These are phyloP conservation scores for Paralichthys olivaceus DNA, from an alignment of 2,113 vertebrate species.

Conservation along the genomic window DNA sequence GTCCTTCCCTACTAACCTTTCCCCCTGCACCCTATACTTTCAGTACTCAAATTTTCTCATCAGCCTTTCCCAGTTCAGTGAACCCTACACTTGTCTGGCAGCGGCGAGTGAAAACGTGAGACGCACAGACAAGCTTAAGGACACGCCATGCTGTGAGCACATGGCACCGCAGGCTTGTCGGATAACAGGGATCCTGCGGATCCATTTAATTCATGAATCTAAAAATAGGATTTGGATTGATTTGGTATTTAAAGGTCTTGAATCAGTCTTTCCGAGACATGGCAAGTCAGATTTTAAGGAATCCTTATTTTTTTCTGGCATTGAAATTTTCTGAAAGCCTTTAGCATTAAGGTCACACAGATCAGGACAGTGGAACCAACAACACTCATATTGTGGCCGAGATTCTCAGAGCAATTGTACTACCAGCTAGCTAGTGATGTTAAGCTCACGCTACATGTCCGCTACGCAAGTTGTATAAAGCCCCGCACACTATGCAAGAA, in stretches of 20 bases:
- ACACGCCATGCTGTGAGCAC: constrained; percentile 42
- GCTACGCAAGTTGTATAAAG: too few species aligned
- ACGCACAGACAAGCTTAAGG: constrained; percentile 16
- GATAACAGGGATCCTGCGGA: neutral
- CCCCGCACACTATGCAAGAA: too few species aligned
- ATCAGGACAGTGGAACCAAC: too few species aligned
- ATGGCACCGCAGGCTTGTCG: constrained; percentile 23
- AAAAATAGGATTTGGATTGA: neutral
- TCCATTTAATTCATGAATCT: neutral
- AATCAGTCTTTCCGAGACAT: neutral
- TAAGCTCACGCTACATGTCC: too few species aligned
- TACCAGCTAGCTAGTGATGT: too few species aligned
- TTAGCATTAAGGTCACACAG: too few species aligned
- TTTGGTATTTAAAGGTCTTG: neutral
- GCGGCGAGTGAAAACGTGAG: constrained; percentile 7
- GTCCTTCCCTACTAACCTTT: neutral
- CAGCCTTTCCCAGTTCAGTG: neutral
- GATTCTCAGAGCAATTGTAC: too few species aligned
- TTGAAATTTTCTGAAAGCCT: neutral
- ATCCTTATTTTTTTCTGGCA: neutral
- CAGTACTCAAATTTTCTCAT: constrained; percentile 1
- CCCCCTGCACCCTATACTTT: neutral
- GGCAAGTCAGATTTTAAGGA: neutral
- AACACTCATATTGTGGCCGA: too few species aligned
- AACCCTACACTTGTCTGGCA: constrained; percentile 24